Conservation (phyloP, 2,888 invertebrate species). For the Metellina segmentata region DNA sequence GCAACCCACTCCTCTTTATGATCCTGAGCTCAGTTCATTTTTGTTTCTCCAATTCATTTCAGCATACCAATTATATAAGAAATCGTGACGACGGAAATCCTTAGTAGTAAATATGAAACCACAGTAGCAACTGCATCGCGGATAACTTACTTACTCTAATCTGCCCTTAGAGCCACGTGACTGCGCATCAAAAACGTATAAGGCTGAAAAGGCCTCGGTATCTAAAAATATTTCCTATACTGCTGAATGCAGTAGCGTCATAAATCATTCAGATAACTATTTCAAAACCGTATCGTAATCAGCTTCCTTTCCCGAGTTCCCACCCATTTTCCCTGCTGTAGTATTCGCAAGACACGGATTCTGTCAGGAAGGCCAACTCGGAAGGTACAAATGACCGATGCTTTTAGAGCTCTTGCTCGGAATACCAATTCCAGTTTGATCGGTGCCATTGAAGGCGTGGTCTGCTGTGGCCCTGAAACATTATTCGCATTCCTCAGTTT, state of each 20-base stretch:
- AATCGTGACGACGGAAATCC: too few relatives aligned
- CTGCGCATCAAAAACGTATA: too few relatives aligned
- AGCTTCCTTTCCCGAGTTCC: conserved; percentile 4
- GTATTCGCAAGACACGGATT: conserved; percentile 12
- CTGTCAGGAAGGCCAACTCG: background rate
- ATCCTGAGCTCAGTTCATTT: too few relatives aligned
- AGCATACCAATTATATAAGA: too few relatives aligned
- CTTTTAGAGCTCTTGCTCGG: background rate
- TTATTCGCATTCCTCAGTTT: conserved; percentile 45
- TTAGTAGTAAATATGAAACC: too few relatives aligned
- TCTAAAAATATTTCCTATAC: too few relatives aligned
- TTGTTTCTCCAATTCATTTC: too few relatives aligned
- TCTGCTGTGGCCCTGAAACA: background rate
- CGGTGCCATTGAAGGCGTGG: conserved; percentile 49
- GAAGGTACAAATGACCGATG: conserved; percentile 31
- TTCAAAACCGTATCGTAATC: conserved; percentile 27
- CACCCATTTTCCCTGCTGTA: background rate
- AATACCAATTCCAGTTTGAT: conserved; percentile 25
- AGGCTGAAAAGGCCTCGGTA: too few relatives aligned
- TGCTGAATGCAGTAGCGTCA: background rate
- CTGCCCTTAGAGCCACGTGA: too few relatives aligned
- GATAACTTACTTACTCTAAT: too few relatives aligned
- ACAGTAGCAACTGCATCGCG: too few relatives aligned
- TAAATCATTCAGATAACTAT: conserved; percentile 44
- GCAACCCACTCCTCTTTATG: too few relatives aligned